Conservation (phyloP, 2,888 invertebrate genomes). For the Pantelozetes paolii region DNA sequence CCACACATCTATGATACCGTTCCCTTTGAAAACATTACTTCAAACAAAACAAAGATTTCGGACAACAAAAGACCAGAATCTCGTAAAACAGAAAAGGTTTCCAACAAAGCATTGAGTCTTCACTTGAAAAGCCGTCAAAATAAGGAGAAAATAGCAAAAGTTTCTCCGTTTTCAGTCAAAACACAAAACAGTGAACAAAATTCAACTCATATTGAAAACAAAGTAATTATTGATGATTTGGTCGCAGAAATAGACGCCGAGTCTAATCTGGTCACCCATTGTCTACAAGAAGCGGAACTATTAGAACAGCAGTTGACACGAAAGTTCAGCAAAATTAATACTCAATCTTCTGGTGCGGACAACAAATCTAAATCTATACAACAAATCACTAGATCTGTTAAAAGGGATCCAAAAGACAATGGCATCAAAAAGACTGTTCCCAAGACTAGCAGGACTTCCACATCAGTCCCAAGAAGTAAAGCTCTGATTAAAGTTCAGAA, state of each 20-base stretch:
- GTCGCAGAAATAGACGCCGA: constrained; percentile 47
- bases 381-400: neutral
- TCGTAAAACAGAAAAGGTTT: neutral
- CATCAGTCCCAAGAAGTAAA: neutral
- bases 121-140: neutral
- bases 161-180: constrained; percentile 20
- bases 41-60: neutral
- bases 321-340: constrained; percentile 42
- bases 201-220: neutral
- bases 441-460: neutral
- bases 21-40: neutral
- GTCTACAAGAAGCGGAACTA: constrained; percentile 47
- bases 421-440: neutral
- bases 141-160: constrained; percentile 20
- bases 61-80: neutral
- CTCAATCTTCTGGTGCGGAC: neutral
- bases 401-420: neutral
- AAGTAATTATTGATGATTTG: constrained; percentile 40
- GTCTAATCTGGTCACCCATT: constrained; percentile 45
- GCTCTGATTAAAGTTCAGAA: neutral
- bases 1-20: constrained; percentile 37
- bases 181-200: neutral
- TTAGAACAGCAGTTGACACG: constrained; percentile 45
- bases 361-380: neutral
- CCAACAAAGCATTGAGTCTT: neutral